These are phyloP conservation scores for rabbit (Oryctolagus cuniculus) DNA, from an alignment of 2,113 vertebrate species.

Conservation along the genomic window DNA sequence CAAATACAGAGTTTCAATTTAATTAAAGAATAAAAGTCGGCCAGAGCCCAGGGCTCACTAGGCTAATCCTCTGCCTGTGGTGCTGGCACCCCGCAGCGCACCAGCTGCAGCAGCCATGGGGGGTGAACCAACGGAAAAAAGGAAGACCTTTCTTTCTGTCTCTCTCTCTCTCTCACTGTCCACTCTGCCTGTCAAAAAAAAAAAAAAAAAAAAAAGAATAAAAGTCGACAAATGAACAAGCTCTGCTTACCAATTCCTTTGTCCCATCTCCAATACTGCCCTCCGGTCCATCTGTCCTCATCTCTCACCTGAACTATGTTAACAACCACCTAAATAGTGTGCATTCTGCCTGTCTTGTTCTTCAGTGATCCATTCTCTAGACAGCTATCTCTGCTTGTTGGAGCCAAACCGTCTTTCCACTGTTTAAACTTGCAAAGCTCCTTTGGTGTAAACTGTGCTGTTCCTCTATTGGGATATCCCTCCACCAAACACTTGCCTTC, in stretches of 20 bases:
- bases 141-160: too few species aligned
- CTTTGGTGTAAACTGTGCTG: fast-evolving
- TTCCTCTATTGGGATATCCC: not conserved
- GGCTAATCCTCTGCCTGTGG: too few species aligned
- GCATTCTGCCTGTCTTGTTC: not conserved
- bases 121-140: too few species aligned
- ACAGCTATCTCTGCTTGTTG: not conserved
- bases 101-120: too few species aligned
- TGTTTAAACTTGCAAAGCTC: not conserved
- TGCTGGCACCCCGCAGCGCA: too few species aligned
- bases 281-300: not conserved
- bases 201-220: not conserved
- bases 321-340: not conserved
- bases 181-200: too few species aligned
- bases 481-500: not conserved
- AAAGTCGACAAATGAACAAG: slow-evolving; percentile 13
- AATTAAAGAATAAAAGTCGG: slow-evolving; percentile 62
- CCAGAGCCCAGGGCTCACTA: too few species aligned
- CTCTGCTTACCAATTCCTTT: not conserved
- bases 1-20: slow-evolving; percentile 58
- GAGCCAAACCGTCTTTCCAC: not conserved
- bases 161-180: too few species aligned
- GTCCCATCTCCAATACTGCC: fast-evolving
- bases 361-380: not conserved
- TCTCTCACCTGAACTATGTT: not conserved